Conservation (phyloP, 2,888 invertebrate genomes). For the Barypeithes pellucidus region DNA sequence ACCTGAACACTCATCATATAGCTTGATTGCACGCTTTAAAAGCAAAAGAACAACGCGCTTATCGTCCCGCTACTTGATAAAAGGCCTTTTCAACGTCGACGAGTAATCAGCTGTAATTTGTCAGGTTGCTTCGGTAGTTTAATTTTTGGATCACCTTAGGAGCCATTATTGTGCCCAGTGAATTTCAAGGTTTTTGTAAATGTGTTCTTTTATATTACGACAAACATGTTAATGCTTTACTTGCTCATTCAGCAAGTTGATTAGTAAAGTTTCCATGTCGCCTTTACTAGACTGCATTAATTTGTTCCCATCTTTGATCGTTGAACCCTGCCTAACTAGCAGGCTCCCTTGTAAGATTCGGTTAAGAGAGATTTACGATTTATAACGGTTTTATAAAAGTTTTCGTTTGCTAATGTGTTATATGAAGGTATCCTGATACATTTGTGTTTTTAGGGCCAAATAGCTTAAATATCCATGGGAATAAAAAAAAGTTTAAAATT, state of each 20-base stretch:
- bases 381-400: too few species aligned
- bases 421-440: too few species aligned
- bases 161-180: slow-evolving; percentile 14
- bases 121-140: slow-evolving; percentile 22
- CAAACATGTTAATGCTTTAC: neutral
- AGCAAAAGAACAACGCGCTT: slow-evolving; percentile 6
- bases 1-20: neutral
- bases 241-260: neutral
- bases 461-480: too few species aligned
- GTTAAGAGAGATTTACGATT: too few species aligned
- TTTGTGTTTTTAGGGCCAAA: too few species aligned
- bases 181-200: slow-evolving; percentile 13
- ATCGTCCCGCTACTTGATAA: slow-evolving; percentile 13
- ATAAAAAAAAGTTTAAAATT: too few species aligned
- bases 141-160: slow-evolving; percentile 9
- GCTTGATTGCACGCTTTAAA: slow-evolving; percentile 16
- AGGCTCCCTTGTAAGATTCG: too few species aligned
- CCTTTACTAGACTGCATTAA: too few species aligned
- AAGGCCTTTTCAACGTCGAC: slow-evolving; percentile 3
- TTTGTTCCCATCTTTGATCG: too few species aligned
- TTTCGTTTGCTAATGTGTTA: too few species aligned
- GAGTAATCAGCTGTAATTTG: slow-evolving; percentile 21
- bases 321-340: too few species aligned
- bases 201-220: neutral
- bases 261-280: too few species aligned